Base-by-base conservation (phyloP, 1,140 invertebrate genomes). In the Nasonia vitripennis region DNA sequence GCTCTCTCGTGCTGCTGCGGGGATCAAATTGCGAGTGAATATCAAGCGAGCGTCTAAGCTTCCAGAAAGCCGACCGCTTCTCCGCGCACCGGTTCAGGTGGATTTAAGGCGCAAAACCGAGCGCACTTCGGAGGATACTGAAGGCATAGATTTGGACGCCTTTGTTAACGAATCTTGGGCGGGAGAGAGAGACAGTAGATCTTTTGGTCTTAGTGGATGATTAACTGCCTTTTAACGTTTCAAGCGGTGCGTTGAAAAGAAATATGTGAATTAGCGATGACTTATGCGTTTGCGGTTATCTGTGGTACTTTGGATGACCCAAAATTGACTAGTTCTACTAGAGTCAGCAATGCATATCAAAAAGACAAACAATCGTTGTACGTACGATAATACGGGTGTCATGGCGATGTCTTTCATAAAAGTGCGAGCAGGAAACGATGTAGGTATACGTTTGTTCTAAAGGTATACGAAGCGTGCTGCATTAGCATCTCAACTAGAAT, bases 1-100 rank as follows among this genome's bases (percentile, higher is more conserved):
- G 34, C 34, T 37, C 34, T 37, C 74, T 77, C 74, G 27, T 14
- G 23, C 78, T 10, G 17, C 78, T 23, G 55, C 70, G 34, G 78
- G 85, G 87, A 88, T 87, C 87, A 87, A 86, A 85, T 85, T 86
- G 83, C 83, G 67, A 80, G 73, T 78, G 71, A 85, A 83, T 81
- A 81, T 48, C 79, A 82, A 79, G 78, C 51, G 55, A n/a, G 23
- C 55, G 23, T 14, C 75, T 78, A 51, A 78, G 75, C 75, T 51
- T n/a, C 75, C 41, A n/a, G 41, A 20, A 79, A 79, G 55, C 78
- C 31, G 10, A 23, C 17, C 17, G 55, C 55, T 17, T 62, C 55
- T n/a, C 1, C 14, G 48, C 23, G n/a, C 23, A 23, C 75, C 75
- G 75, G 48, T 51, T 45, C 75, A 51, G 74, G 37, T 45, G 74